phyloP scores from a whole-genome alignment of 35 echinoderm and acorn worm species.

The Holothuria glaberrima region DNA sequence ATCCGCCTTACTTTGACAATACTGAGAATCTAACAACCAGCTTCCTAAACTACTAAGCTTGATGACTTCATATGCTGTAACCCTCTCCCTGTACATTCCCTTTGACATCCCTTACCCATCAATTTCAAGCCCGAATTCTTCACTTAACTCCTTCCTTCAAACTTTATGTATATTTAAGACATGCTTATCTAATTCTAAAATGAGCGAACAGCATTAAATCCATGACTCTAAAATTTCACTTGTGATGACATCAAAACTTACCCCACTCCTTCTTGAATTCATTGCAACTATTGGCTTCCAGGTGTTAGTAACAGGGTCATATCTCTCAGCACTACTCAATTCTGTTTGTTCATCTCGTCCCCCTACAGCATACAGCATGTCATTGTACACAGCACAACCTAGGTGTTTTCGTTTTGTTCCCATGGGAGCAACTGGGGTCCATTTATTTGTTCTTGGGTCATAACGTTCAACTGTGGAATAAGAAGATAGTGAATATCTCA shows the following conservation, averaged over 20 bases:
- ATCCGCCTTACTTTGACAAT: too few relatives aligned
- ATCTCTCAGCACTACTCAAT: slow-evolving; percentile 95
- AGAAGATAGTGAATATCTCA: not conserved
- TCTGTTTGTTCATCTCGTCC: slow-evolving; percentile 98
- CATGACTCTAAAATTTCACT: too few relatives aligned
- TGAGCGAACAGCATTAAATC: too few relatives aligned
- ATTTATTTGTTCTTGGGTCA: slow-evolving; percentile 94
- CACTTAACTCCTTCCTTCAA: too few relatives aligned
- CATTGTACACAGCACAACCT: slow-evolving; percentile 98
- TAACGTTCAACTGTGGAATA: slow-evolving; percentile 84
- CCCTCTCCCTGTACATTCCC: too few relatives aligned
- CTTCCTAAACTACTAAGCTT: too few relatives aligned
- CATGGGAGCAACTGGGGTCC: slow-evolving; percentile 98
- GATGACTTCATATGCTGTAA: too few relatives aligned
- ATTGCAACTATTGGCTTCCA: slow-evolving; percentile 99
- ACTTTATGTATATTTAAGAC: too few relatives aligned
- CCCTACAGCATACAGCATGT: slow-evolving; percentile 99
- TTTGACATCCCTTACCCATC: too few relatives aligned
- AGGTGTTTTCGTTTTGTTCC: slow-evolving; percentile 94
- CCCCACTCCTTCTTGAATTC: slow-evolving; percentile 98
- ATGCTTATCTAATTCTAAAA: too few relatives aligned
- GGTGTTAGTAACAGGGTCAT: slow-evolving; percentile 92
- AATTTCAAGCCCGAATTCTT: too few relatives aligned
- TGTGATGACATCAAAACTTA: slow-evolving; percentile 53
- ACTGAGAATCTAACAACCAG: too few relatives aligned